Evolutionary conservation across 2,797 vertebrate species (phyloP).

Genomic region (Trachops cirrhosus): DNA sequence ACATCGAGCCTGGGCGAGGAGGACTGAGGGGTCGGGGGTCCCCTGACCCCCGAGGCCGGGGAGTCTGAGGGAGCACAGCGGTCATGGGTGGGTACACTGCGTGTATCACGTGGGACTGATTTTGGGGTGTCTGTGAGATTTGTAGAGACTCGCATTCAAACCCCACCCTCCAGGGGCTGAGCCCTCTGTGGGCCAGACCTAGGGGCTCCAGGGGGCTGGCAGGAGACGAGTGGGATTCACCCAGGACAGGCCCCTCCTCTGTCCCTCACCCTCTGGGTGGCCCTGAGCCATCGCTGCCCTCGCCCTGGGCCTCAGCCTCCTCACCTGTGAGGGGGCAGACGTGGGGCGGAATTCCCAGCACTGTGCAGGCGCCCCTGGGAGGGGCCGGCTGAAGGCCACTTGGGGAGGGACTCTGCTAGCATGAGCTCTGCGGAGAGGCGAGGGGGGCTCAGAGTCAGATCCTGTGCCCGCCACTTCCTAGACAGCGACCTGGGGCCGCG

Average conservation of each 20-base stretch:
- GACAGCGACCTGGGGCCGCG: neutral
- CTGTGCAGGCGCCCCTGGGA: neutral
- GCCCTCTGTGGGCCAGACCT: fast-evolving
- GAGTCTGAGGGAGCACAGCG: neutral
- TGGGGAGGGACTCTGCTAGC: neutral
- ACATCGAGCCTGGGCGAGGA: too few relatives aligned
- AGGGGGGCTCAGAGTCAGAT: neutral
- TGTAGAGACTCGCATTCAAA: neutral
- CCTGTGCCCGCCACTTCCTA: neutral
- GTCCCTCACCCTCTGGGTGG: neutral
- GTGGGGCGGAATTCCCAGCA: neutral
- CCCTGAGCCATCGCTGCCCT: neutral
- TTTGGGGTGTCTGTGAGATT: neutral
- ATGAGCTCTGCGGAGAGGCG: neutral
- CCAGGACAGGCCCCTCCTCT: neutral
- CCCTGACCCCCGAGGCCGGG: fast-evolving
- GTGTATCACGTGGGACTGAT: too few relatives aligned
- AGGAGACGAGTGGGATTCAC: fast-evolving
- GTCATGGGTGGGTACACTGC: neutral
- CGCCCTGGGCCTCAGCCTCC: neutral
- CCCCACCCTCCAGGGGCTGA: neutral
- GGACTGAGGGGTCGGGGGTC: fast-evolving
- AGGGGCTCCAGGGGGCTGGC: neutral
- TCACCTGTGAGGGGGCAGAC: neutral
- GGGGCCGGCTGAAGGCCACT: neutral